A percentile compares a stretch with the other conserved stretches of the same genome.
Conservation (phyloP, 2,113 vertebrate genomes). For the Oncorhynchus gorbuscha region DNA sequence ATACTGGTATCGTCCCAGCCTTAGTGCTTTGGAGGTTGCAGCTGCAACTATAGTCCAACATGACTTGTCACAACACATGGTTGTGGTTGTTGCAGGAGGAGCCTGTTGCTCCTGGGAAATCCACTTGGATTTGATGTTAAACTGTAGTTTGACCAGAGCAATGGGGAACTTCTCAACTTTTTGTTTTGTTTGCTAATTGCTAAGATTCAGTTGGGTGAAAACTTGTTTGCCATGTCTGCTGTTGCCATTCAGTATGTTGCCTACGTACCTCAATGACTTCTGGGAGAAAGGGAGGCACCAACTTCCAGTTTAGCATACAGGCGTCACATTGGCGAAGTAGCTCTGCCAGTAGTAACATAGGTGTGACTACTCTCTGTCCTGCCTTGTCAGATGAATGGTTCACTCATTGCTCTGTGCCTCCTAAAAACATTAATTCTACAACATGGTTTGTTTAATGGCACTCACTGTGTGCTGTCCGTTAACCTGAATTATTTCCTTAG, state of each 20-base stretch:
- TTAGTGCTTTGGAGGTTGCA: neutral
- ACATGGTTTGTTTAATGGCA: neutral
- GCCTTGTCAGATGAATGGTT: neutral
- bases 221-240: no score
- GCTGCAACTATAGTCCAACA: neutral
- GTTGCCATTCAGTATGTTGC: no score
- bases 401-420: neutral
- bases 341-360: neutral
- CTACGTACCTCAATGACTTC: no score
- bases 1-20: no score
- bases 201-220: no score
- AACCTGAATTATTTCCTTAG: constrained; percentile 16
- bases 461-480: neutral
- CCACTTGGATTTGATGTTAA: neutral
- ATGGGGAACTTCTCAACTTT: neutral
- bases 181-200: no score
- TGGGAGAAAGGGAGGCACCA: neutral
- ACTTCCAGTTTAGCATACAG: neutral
- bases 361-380: constrained; percentile 7
- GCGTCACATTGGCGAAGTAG: neutral
- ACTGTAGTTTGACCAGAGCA: neutral
- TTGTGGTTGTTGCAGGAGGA: neutral
- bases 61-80: constrained; percentile 12
- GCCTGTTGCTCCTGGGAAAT: neutral
- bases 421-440: neutral